These are phyloP conservation scores for Megalopta genalis DNA, from an alignment of 1,140 invertebrate genomes.

Conservation along the genomic window DNA sequence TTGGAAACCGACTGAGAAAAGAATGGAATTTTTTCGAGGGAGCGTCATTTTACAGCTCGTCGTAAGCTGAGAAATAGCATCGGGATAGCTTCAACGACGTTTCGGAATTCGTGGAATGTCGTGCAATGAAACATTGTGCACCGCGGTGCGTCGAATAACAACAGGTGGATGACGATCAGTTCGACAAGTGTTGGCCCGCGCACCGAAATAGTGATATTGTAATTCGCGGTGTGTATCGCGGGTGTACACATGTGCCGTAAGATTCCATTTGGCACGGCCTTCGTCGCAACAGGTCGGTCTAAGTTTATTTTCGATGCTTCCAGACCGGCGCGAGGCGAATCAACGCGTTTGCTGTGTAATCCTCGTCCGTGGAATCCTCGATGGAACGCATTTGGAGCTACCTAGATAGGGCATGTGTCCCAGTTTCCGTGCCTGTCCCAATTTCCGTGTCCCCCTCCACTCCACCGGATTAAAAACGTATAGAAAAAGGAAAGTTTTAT, in stretches of 20 bases:
- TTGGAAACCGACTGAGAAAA: too few relatives aligned
- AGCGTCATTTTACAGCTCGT: too few relatives aligned
- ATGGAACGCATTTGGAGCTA: not conserved
- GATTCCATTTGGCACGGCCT: conserved; percentile 37
- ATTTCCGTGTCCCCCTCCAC: too few relatives aligned
- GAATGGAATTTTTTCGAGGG: too few relatives aligned
- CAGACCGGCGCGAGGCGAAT: conserved; percentile 3
- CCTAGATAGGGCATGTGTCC: too few relatives aligned
- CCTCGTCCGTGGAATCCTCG: not conserved
- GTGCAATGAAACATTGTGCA: too few relatives aligned
- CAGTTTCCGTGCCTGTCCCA: too few relatives aligned
- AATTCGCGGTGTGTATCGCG: conserved; percentile 27
- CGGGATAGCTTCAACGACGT: too few relatives aligned
- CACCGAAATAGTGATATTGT: conserved; percentile 44
- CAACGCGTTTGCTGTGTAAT: not conserved
- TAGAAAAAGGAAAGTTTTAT: too few relatives aligned
- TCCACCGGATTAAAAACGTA: too few relatives aligned
- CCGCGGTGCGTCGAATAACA: conserved; percentile 15
- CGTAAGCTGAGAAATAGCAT: too few relatives aligned
- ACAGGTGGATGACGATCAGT: conserved; percentile 36
- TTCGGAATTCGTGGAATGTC: too few relatives aligned
- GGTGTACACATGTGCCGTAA: not conserved
- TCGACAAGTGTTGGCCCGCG: not conserved
- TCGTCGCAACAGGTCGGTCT: conserved; percentile 36
- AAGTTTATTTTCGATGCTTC: conserved; percentile 37